Conservation (phyloP, 2,797 vertebrate genomes). For the Macropus fuliginosus region DNA sequence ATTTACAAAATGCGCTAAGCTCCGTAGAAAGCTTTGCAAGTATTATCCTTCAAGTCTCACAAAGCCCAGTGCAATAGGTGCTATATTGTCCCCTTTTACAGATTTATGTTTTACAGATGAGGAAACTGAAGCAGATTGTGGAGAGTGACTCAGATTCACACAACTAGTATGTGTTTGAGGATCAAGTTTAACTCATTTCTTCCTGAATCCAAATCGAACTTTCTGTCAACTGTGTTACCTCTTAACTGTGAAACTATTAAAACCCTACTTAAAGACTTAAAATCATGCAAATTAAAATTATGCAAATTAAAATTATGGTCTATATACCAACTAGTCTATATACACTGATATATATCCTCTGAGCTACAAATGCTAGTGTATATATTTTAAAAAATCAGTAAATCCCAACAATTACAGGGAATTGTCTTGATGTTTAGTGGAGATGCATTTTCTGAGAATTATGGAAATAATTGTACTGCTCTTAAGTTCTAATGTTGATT, state of each 20-base stretch:
- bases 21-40: not conserved
- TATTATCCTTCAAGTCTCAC: not conserved
- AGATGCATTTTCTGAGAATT: not conserved
- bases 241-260: not conserved
- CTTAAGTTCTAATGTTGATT: slow-evolving; percentile 20
- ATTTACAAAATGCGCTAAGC: not conserved
- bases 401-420: not conserved
- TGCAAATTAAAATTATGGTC: not conserved
- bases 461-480: slow-evolving; percentile 26
- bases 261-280: not conserved
- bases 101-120: not conserved
- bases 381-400: not conserved
- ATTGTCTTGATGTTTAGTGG: not conserved
- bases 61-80: not conserved
- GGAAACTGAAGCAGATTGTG: not conserved
- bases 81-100: not conserved
- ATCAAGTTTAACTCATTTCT: not conserved
- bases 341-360: not conserved
- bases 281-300: not conserved
- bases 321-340: not conserved
- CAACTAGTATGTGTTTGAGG: not conserved
- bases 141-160: not conserved
- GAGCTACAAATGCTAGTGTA: not conserved
- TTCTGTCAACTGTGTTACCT: not conserved
- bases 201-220: not conserved